Evolutionary conservation across 2,113 vertebrate genomes (phyloP), one percentile per base, ranked within the genome.

Genomic region (Pygoscelis adeliae): DNA sequence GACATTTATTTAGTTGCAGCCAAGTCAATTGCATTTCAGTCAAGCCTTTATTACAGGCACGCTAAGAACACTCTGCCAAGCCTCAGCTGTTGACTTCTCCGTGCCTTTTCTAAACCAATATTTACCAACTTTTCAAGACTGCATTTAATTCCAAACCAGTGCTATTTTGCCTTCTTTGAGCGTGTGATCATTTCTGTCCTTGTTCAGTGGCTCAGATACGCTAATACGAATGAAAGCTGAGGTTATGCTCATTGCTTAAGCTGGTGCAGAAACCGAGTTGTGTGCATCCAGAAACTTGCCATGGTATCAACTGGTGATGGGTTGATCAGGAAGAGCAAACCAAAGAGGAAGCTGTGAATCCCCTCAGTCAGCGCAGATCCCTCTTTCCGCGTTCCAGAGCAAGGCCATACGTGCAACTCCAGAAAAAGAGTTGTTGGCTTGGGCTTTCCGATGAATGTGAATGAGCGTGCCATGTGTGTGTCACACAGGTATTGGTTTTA

Each of bases 331-430:
- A 88, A 80, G 21, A 69, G 5, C 21, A 66, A 80, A 86, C 23
- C 22, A 14, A 63, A 83, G 52, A 26, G 18, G 44, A 77, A 92
- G n/a, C 19, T 66, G 21, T 67, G 38, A 65, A 42, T 8, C 5
- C 11, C 13, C 3, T 10, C 8, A 49, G 18, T 47, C 34, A 76
- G 21, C 0, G 0, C 44, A 72, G 47, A 65, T 63, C 53, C 58
- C 40, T 14, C 70, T 69, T 83, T 55, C 59, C 80, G 34, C 2
- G 9, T 73, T 88, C 50, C 32, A 78, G 22, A 21, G 59, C 2
- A 5, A 78, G 27, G 52, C 29, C n/a, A 50, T 32, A 32, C 0
- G 0, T 11, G 23, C 13, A 63, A 7, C 58, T 73, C 49, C 55
- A 61, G 47, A 79, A 70, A 11, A 83, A 25, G 1, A 15, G 15